phyloP scores from a whole-genome alignment of 1,140 invertebrate genomes.

The Euborellia annulipes region DNA sequence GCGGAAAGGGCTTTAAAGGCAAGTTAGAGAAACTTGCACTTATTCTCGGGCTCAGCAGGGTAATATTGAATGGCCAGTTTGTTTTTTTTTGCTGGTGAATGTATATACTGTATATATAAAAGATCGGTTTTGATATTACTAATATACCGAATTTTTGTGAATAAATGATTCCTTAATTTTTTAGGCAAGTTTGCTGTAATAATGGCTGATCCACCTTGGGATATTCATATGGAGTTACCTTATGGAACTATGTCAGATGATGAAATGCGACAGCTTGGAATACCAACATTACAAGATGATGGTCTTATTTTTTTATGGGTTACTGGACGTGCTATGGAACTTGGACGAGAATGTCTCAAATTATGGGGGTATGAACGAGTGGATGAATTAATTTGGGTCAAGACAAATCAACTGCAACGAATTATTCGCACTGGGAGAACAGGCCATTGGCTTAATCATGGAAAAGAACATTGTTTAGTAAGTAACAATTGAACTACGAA shows the following conservation, averaged over 20 bases:
- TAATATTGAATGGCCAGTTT: too few relatives aligned
- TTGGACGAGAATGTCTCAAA: conserved; percentile 82
- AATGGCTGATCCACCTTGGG: conserved; percentile 95
- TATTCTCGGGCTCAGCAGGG: too few relatives aligned
- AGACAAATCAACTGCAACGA: conserved; percentile 93
- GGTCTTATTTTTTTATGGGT: conserved; percentile 96
- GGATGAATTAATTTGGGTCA: conserved; percentile 98
- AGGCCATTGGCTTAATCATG: conserved; percentile 97
- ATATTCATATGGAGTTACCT: conserved; percentile 96
- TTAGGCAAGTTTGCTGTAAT: conserved; percentile 78
- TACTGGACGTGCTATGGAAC: conserved; percentile 93
- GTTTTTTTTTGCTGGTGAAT: too few relatives aligned
- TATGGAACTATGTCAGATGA: conserved; percentile 99
- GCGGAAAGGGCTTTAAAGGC: too few relatives aligned
- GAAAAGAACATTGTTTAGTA: conserved; percentile 94
- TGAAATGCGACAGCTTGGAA: conserved; percentile 90
- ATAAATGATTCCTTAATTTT: too few relatives aligned
- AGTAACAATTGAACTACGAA: too few relatives aligned
- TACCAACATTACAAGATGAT: conserved; percentile 83
- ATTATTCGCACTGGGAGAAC: conserved; percentile 93
- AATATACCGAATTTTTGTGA: too few relatives aligned
- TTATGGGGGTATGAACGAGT: conserved; percentile 92
- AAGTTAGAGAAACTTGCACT: too few relatives aligned
- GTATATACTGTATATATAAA: too few relatives aligned
- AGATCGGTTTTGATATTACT: too few relatives aligned